Evolutionary conservation across 2,888 invertebrate genomes (phyloP), one percentile per base, ranked within the genome.

Genomic region (Dorcus parallelipipedus): DNA sequence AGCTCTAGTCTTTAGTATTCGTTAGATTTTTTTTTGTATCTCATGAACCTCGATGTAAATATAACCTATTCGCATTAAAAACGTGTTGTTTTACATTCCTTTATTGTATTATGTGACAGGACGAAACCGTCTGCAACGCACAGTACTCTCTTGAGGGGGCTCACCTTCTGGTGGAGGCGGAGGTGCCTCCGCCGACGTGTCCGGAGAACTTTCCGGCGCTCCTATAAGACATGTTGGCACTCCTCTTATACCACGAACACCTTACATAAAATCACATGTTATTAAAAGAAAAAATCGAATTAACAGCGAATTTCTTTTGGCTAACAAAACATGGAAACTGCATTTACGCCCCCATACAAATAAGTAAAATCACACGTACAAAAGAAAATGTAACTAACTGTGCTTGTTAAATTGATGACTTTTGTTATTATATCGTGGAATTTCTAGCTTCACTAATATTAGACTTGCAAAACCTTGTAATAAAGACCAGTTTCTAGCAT

Each of bases 161-260:
- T 76, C 76, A 38, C 76, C 77, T 39, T 72, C 69, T 1, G 75
- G 74, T 9, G 76, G 75, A 8, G 76, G 76, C 4, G 73, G 72
- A 2, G 77, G 76, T 4, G 26, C 26, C 3, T 76, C 77, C 62
- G 77, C 78, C 2, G 77, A 77, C 3, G 76, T 75, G 55, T 71
- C 71, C 40, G 71, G 70, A 7, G 70, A 70, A 55, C 70, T 70
- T 56, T 73, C 73, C 14, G 71, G 63, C 42, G 76, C 77, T 57
- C 77, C 78, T 53, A 78, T 76, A 49, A 79, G 71, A 65, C 77
- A 77, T 40, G 76, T 78, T 41, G 78, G 78, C 40, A 79, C 76
- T 56, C 79, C 79, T 56, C 79, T 67, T 9, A 73, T 72, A 43
- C 42, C 48, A 57, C 75, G 73, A 52, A 72, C 69, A 69, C 76